Evolutionary conservation across 2,888 invertebrate species (phyloP), one percentile per base, ranked within the genome.

Genomic region (Ichneumon xanthorius): DNA sequence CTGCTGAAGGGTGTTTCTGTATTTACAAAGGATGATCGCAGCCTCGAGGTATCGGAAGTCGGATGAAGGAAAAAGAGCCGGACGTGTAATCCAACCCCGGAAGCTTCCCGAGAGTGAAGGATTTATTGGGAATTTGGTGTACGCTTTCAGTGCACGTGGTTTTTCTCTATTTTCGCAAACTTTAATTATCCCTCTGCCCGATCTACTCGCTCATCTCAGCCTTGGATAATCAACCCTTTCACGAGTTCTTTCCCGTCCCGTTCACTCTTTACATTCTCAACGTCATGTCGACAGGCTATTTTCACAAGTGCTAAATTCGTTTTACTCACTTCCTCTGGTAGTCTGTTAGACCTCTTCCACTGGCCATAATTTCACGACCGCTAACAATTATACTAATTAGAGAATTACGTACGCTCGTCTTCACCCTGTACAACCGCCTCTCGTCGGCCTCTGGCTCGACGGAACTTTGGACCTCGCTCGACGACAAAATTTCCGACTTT

Each of bases 311-410:
- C 73, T 86, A 87, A 63, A 88, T 88, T 85, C 86, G 80, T 87
- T 87, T 86, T 79, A 58, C 83, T 71, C 79, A 70, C 80, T 73
- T 79, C 80, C 68, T 19, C 84, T 58, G 76, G 16, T 33, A 5
- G 16, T 33, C 26, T 48, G 33, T 40, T 22, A 30, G 26, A 45
- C 26, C 37, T 55, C 40, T 45, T 30, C 11, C 26, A 33, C 50
- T 16, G 68, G 58, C 65, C 72, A 73, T 84, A 76, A 83, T 80
- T 55, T 70, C 76, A 71, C 82, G 84, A 82, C 87, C 86, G 84
- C 87, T 81, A 87, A 88, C 87, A 89, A 89, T 89, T 89, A 90
- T 82, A 82, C 88, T 89, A 90, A 90, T 90, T 88, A 88, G 86
- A 76, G 84, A 88, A 89, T 87, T 85, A 87, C 82, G 85, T 48